Evolutionary conservation across 2,888 invertebrate species (phyloP).

Genomic region (Gnatocerus cornutus): DNA sequence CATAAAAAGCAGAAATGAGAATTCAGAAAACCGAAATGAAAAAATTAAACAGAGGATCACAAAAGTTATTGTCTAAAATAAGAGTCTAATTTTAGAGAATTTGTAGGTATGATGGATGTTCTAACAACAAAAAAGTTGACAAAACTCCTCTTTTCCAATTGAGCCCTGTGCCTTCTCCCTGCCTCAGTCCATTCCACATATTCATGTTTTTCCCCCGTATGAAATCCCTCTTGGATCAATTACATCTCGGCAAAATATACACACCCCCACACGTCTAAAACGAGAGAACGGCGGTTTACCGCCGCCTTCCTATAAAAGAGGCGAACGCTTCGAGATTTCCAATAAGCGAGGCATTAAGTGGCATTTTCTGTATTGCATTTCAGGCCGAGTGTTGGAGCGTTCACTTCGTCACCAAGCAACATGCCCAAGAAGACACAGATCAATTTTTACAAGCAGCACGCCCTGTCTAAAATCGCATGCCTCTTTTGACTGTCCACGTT

Average conservation of each 20-base stretch:
- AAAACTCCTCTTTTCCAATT: too few relatives aligned
- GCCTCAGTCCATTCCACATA: too few relatives aligned
- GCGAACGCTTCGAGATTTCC: constrained; percentile 45
- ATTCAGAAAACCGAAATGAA: too few relatives aligned
- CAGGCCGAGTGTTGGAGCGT: constrained; percentile 26
- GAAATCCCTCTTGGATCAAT: constrained; percentile 17
- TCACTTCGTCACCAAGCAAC: constrained; percentile 44
- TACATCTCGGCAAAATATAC: constrained; percentile 28
- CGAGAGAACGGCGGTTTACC: constrained; percentile 37
- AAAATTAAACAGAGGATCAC: too few relatives aligned
- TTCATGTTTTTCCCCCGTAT: too few relatives aligned
- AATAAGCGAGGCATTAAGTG: constrained; percentile 47
- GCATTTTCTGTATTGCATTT: constrained; percentile 47
- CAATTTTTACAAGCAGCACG: constrained; percentile 17
- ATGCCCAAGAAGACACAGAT: constrained; percentile 30
- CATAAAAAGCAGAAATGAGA: too few relatives aligned
- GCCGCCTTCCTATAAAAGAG: constrained; percentile 38
- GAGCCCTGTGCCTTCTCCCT: too few relatives aligned
- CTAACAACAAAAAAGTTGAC: too few relatives aligned
- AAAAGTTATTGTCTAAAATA: too few relatives aligned
- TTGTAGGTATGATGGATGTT: too few relatives aligned
- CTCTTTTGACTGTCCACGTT: constrained; percentile 9
- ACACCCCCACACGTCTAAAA: constrained; percentile 19
- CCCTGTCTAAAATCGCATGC: too few relatives aligned
- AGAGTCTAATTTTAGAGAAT: too few relatives aligned